phyloP scores from a whole-genome alignment of 2,797 vertebrate species.

The Alfaro cultratus region DNA sequence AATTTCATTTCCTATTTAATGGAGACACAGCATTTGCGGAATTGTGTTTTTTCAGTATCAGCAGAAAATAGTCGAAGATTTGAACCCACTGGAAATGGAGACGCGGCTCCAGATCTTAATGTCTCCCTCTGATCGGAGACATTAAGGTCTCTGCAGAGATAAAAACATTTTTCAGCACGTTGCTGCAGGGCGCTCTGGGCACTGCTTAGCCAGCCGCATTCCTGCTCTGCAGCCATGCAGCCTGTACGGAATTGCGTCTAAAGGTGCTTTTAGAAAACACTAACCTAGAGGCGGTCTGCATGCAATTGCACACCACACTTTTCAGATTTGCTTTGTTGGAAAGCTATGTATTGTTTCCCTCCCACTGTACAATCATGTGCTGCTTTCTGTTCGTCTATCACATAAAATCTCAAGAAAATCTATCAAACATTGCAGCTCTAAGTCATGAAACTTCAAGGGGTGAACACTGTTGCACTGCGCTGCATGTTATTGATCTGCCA shows the following conservation, averaged over 20 bases:
- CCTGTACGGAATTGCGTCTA: background rate
- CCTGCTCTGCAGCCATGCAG: background rate
- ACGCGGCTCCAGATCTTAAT: too few relatives aligned
- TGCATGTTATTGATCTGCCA: background rate
- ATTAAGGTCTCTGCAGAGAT: background rate
- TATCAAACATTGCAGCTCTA: background rate
- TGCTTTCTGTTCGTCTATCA: background rate
- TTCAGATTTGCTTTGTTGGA: background rate
- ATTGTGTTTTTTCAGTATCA: too few relatives aligned
- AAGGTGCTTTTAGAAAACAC: too few relatives aligned
- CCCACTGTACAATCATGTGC: background rate
- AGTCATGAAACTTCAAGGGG: background rate
- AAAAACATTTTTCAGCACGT: background rate
- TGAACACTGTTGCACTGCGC: background rate
- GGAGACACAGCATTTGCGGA: too few relatives aligned
- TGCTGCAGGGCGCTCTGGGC: background rate
- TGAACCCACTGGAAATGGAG: too few relatives aligned
- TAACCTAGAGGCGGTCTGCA: background rate
- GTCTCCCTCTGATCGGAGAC: background rate
- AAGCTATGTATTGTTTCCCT: background rate
- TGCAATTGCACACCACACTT: background rate
- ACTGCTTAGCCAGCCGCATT: background rate
- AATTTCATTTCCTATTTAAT: too few relatives aligned
- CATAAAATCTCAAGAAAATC: background rate
- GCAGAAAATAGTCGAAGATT: too few relatives aligned